These are phyloP conservation scores for Furnarius figulus DNA, from an alignment of 2,113 vertebrate genomes.

Conservation along the genomic window DNA sequence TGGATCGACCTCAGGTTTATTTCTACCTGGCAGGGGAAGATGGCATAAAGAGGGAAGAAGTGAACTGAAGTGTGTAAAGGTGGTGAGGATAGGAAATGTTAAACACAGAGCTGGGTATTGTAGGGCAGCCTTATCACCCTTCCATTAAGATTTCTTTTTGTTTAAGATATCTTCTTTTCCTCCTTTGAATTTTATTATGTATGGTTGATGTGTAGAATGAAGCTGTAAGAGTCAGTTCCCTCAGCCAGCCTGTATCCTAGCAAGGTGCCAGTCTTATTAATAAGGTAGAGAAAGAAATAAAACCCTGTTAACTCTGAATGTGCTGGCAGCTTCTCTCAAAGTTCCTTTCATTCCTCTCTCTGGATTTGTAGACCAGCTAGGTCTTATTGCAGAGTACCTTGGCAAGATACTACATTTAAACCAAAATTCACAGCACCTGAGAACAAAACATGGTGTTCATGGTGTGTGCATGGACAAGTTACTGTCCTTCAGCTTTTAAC, in stretches of 20 bases:
- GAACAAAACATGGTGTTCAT: fast-evolving
- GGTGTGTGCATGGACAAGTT: background rate
- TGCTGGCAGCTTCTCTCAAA: background rate
- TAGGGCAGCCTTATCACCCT: background rate
- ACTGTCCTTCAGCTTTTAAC: background rate
- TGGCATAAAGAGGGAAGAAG: background rate
- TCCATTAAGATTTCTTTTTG: background rate
- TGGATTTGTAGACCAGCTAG: background rate
- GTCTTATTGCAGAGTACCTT: background rate
- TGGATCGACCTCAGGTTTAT: background rate
- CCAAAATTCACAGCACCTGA: background rate
- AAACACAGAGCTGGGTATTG: background rate
- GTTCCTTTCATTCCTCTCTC: no score
- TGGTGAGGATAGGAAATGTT: background rate
- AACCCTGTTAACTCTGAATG: background rate
- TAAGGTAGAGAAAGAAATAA: background rate
- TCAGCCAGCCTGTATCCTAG: background rate
- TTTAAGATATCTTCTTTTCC: background rate
- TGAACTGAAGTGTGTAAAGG: background rate
- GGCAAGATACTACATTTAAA: background rate
- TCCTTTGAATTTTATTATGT: background rate
- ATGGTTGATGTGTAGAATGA: background rate
- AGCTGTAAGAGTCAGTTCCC: background rate
- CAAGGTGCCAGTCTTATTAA: background rate
- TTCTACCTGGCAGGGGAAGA: background rate